A percentile compares a stretch with the other conserved stretches of the same genome.
These are phyloP conservation scores for Thunnus thynnus DNA, from an alignment of 2,113 vertebrate species.

Conservation along the genomic window DNA sequence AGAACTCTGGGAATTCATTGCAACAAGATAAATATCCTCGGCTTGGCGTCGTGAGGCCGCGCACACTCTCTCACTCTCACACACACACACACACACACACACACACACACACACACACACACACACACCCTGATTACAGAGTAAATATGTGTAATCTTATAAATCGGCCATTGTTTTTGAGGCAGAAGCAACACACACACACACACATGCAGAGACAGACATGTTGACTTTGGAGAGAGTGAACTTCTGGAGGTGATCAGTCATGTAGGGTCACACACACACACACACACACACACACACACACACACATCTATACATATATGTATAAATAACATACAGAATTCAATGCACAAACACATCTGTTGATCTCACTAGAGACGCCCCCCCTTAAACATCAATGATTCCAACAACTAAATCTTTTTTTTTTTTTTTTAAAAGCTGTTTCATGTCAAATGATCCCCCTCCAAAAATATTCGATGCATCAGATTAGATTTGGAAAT, in stretches of 20 bases:
- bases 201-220: constrained; percentile 40
- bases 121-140: constrained; percentile 75
- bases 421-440: background rate
- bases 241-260: constrained; percentile 66
- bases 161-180: constrained; percentile 79
- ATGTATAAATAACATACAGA: constrained; percentile 8
- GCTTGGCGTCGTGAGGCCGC: constrained; percentile 69
- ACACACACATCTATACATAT: background rate
- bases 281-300: constrained; percentile 11
- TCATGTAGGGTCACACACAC: constrained; percentile 40
- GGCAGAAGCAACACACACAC: constrained; percentile 46
- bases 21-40: constrained; percentile 84
- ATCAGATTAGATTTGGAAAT: background rate
- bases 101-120: constrained; percentile 39
- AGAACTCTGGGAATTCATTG: constrained; percentile 78
- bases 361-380: too few relatives aligned
- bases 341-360: background rate
- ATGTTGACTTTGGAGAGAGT: constrained; percentile 78
- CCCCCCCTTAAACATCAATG: too few relatives aligned
- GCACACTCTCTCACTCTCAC: constrained; percentile 35
- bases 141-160: constrained; percentile 82
- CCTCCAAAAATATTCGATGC: too few relatives aligned
- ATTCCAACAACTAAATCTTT: too few relatives aligned
- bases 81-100: constrained; percentile 30
- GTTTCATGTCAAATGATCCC: background rate